Percentiles rank a stretch among this genome's conserved stretches.
These are phyloP conservation scores for Muscina levida DNA, from an alignment of 2,888 invertebrate species.

Conservation along the genomic window DNA sequence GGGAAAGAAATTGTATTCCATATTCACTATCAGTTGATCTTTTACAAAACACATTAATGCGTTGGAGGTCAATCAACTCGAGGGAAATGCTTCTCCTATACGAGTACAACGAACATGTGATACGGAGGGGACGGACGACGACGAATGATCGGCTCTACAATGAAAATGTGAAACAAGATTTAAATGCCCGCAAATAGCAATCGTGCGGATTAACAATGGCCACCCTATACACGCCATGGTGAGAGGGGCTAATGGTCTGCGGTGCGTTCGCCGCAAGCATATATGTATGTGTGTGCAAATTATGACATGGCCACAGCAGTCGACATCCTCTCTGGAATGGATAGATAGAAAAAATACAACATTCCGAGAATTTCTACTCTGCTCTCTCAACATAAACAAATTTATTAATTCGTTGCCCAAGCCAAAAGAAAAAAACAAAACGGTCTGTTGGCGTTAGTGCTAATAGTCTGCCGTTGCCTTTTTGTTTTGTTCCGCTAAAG, in stretches of 20 bases:
- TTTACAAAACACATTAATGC: slow-evolving; percentile 25
- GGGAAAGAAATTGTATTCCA: no score
- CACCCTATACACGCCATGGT: not conserved
- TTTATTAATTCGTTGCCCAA: slow-evolving; percentile 16
- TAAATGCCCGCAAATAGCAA: slow-evolving; percentile 9
- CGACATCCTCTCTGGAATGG: not conserved
- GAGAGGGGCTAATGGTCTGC: no score
- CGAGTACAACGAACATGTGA: no score
- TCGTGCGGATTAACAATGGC: not conserved
- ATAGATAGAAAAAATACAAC: not conserved
- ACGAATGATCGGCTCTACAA: not conserved
- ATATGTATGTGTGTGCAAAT: slow-evolving; percentile 31
- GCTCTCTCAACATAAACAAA: slow-evolving; percentile 14
- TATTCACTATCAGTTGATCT: not conserved
- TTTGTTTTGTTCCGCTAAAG: slow-evolving; percentile 20
- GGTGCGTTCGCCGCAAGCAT: not conserved
- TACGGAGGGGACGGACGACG: not conserved
- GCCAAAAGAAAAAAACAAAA: not conserved
- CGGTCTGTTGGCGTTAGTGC: not conserved
- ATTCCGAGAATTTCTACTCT: slow-evolving; percentile 10
- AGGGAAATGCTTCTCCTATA: not conserved
- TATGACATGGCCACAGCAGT: not conserved
- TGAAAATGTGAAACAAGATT: not conserved
- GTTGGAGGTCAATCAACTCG: slow-evolving; percentile 23
- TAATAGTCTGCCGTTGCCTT: not conserved